A percentile compares a stretch with the other conserved stretches of the same genome.
These are phyloP conservation scores for Loriculus beryllinus DNA, from an alignment of 2,797 vertebrate species.

Conservation along the genomic window DNA sequence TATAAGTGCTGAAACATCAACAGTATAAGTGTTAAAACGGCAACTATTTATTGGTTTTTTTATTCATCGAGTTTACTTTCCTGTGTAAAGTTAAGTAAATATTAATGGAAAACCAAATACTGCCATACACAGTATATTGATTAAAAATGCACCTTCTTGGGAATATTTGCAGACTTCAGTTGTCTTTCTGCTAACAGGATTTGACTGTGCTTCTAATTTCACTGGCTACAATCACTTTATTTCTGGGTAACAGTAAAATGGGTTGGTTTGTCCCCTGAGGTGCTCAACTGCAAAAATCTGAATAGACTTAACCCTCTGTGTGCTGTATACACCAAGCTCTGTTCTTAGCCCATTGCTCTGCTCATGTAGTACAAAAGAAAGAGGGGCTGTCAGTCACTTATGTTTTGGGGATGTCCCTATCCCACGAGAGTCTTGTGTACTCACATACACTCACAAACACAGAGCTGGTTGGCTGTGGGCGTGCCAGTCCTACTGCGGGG, in stretches of 20 bases:
- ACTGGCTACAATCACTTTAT: background rate
- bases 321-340: background rate
- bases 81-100: background rate
- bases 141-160: background rate
- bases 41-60: background rate
- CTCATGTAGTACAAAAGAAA: background rate
- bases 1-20: background rate
- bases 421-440: fast-evolving
- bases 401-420: background rate
- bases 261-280: background rate
- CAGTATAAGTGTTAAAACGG: background rate
- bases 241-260: background rate
- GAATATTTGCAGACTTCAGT: background rate
- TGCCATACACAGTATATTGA: background rate
- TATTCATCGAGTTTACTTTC: background rate
- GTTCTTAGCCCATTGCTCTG: fast-evolving
- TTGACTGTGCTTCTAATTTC: background rate
- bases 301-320: background rate
- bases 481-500: background rate
- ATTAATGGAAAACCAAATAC: background rate
- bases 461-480: background rate
- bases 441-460: too few relatives aligned
- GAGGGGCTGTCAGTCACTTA: background rate
- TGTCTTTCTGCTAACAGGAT: background rate
- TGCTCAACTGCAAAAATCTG: background rate